Base-by-base conservation (phyloP, 92 coral and sea anemone genomes). In the Phymanthus crucifer region DNA sequence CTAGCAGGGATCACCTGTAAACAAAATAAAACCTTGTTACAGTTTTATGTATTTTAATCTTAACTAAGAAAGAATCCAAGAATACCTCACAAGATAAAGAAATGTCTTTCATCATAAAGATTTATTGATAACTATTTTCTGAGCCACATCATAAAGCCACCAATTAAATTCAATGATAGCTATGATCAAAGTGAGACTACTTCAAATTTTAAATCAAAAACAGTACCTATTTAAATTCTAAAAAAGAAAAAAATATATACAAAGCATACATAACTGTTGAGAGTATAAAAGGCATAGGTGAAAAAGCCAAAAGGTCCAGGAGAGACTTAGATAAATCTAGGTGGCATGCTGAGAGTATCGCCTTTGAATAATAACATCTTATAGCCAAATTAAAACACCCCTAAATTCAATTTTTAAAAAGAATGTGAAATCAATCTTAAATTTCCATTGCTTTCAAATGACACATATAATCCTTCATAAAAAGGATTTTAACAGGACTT, bases 71-170 rank as follows among this genome's bases (percentile, higher is more conserved):
- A 8, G 50, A 76, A 76, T 76, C 2, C 67, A 68, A 76, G 17
- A 37, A 61, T 27, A 64, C 45, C 61, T 12, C 37, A 58, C 27
- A 77, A 35, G 80, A 61, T 77, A 77, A 77, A 19, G 36, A 77
- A 57, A 75, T 29, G 47, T 9, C 72, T 31, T 77, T 77, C 64
- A 77, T 77, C 68, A 77, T 77, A 72, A 77, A 61, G 23, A 77
- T 77, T 77, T 45, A 58, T 18, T 77, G 33, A 64, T 61, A 58
- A 77, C 68, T 77, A 77, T 77, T 64, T 72, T 77, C 72, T 43
- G 48, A 75, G 80, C 80, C 80, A 77, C 37, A 77, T 66, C 80
- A 77, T 70, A 77, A 61, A 64, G 56, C 57, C 46, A 77, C 72
- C 80, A 77, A 77, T 31, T 61, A 61, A 23, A 26, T 26, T 61